Evolutionary conservation across 2,797 vertebrate species (phyloP).

Genomic region (Molossus molossus): DNA sequence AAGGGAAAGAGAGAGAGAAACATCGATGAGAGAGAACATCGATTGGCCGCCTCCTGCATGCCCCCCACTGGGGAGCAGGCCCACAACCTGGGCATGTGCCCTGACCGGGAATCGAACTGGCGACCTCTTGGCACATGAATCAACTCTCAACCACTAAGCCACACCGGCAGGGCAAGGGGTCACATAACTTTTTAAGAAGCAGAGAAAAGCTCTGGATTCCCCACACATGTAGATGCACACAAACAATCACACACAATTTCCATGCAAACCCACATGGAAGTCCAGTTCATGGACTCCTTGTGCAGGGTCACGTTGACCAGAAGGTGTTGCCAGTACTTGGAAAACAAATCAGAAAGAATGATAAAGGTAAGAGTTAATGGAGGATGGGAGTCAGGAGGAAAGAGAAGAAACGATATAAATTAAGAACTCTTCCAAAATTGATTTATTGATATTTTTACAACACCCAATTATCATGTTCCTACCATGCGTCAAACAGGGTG

Average conservation of each 20-base stretch:
- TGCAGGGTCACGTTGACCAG: background rate
- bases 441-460: background rate
- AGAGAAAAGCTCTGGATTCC: background rate
- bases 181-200: background rate
- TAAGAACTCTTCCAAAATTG: background rate
- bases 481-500: background rate
- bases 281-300: background rate
- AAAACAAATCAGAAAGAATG: conserved; percentile 9
- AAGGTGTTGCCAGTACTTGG: background rate
- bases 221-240: background rate
- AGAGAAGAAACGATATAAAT: background rate
- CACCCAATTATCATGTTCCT: background rate
- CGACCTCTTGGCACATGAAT: no score
- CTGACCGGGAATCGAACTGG: no score
- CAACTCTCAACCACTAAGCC: no score
- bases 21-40: no score
- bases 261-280: fast-evolving
- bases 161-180: no score
- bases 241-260: background rate
- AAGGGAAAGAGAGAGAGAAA: no score
- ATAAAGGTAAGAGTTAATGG: background rate
- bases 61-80: no score
- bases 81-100: no score
- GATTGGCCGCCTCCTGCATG: no score
- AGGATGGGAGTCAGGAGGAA: background rate